Conservation (phyloP, 2,113 vertebrate species). For the Tragelaphus buxtoni region DNA sequence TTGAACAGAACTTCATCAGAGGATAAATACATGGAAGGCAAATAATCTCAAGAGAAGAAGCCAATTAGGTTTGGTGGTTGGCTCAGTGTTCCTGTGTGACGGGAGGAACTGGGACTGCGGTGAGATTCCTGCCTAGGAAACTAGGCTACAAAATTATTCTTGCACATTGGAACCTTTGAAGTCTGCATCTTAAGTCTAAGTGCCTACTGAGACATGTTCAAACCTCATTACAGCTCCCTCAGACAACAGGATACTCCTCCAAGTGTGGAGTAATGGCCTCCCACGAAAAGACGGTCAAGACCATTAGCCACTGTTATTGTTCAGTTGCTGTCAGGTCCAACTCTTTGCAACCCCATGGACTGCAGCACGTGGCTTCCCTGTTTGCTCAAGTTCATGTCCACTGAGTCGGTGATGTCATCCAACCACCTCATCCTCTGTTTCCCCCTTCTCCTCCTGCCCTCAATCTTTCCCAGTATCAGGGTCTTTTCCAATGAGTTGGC, state of each 20-base stretch:
- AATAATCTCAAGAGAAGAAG: background rate
- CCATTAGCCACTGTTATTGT: background rate
- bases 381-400: background rate
- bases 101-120: background rate
- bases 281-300: background rate
- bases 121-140: background rate
- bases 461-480: background rate
- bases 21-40: background rate
- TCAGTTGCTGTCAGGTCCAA: accelerated
- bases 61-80: background rate
- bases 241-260: background rate
- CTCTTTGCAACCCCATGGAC: background rate
- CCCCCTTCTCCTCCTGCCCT: background rate
- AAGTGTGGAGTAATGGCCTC: background rate
- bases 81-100: background rate
- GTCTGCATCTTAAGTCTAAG: background rate
- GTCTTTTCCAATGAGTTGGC: background rate
- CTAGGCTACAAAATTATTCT: background rate
- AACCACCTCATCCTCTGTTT: background rate
- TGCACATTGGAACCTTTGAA: background rate
- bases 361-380: background rate
- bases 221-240: background rate
- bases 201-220: background rate
- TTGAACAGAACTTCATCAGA: background rate
- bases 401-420: background rate